A percentile compares a stretch with the other conserved stretches of the same genome.
These are phyloP conservation scores for Neelides sp. DNA, from an alignment of 1,140 invertebrate species.

Conservation along the genomic window DNA sequence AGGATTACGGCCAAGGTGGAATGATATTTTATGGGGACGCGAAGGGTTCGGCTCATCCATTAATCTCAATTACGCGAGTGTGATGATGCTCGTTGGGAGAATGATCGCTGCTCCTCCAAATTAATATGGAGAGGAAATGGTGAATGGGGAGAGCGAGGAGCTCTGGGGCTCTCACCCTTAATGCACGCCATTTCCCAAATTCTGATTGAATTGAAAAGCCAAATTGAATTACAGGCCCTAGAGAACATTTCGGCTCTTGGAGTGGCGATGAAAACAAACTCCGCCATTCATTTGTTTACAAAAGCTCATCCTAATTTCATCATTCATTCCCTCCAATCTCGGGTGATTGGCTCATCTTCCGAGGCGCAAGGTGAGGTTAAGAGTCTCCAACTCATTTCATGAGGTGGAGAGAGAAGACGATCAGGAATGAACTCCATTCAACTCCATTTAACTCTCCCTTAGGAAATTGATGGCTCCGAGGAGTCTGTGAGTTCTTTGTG, in stretches of 20 bases:
- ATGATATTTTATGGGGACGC: too few species aligned
- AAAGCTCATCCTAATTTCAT: constrained; percentile 31
- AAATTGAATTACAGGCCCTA: constrained; percentile 32
- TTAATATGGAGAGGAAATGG: constrained; percentile 31
- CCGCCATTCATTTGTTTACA: constrained; percentile 26
- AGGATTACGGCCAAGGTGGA: too few species aligned
- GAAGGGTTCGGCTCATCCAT: too few species aligned
- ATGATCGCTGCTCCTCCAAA: constrained; percentile 30
- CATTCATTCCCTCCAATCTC: constrained; percentile 27
- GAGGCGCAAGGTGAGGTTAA: too few species aligned
- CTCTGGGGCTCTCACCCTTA: constrained; percentile 11
- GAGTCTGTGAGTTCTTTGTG: not conserved
- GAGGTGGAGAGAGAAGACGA: not conserved
- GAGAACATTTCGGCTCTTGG: constrained; percentile 31
- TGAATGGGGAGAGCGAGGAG: not conserved
- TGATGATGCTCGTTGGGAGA: constrained; percentile 31
- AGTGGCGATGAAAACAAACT: constrained; percentile 26
- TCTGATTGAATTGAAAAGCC: constrained; percentile 33
- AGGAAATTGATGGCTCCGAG: not conserved
- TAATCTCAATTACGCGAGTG: constrained; percentile 30
- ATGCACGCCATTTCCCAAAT: constrained; percentile 9
- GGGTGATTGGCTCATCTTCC: constrained; percentile 23
- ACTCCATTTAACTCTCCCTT: not conserved
- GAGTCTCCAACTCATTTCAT: too few species aligned
- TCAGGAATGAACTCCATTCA: constrained; percentile 5